These are phyloP conservation scores for Diplolepis rosae DNA, from an alignment of 2,888 invertebrate species.

Conservation along the genomic window DNA sequence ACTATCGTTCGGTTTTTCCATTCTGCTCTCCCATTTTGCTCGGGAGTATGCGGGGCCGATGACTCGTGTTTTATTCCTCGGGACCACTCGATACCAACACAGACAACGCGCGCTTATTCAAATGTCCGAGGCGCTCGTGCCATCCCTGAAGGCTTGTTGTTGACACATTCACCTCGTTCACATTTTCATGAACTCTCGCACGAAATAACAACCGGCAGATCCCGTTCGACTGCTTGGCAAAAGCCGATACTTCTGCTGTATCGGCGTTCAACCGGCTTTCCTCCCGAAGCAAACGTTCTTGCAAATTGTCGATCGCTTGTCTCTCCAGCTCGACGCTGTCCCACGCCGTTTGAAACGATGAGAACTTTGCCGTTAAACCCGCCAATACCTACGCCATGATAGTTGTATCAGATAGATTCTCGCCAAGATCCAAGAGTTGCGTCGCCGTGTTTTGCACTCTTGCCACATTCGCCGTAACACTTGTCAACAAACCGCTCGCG, in stretches of 20 bases:
- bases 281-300: slow-evolving; percentile 41
- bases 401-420: slow-evolving; percentile 40
- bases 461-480: not conserved
- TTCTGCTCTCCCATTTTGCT: no score
- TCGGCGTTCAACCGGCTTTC: not conserved
- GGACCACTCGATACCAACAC: slow-evolving; percentile 18
- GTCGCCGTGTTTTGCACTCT: not conserved
- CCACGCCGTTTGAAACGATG: slow-evolving; percentile 46
- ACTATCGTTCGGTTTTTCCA: no score
- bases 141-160: slow-evolving; percentile 25
- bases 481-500: no score
- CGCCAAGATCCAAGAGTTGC: slow-evolving; percentile 38
- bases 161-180: slow-evolving; percentile 22
- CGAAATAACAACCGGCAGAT: slow-evolving; percentile 49
- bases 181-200: slow-evolving; percentile 21
- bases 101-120: slow-evolving; percentile 28
- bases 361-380: slow-evolving; percentile 46
- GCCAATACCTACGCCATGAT: slow-evolving; percentile 50
- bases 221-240: slow-evolving; percentile 42
- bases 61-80: no score
- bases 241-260: not conserved
- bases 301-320: slow-evolving; percentile 45
- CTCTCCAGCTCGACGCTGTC: slow-evolving; percentile 44
- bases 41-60: no score
- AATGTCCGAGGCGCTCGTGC: slow-evolving; percentile 45